A percentile compares a stretch with the other conserved stretches of the same genome.
Conservation (phyloP, 1,140 invertebrate species). For the Chlorops oryzae region DNA sequence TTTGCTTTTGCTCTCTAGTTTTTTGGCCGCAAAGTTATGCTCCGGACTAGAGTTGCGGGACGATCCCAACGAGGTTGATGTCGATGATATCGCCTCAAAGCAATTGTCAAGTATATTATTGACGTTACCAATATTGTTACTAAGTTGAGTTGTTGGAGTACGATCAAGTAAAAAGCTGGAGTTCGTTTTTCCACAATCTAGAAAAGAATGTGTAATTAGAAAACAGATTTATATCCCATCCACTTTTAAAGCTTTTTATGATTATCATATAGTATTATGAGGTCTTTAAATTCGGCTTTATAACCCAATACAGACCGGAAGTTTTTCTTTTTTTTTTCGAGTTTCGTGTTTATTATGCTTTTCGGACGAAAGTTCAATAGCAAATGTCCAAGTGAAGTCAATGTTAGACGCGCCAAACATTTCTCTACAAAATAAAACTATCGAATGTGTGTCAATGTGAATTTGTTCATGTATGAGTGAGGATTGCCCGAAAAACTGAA, state of each 20-base stretch:
- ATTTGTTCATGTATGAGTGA: too few species aligned
- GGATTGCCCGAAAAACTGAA: too few species aligned
- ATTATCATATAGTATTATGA: neutral
- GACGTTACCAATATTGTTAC: slow-evolving; percentile 8
- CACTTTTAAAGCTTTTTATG: neutral
- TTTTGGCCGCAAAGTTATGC: neutral
- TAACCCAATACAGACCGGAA: too few species aligned
- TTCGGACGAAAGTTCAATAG: too few species aligned
- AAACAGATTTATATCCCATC: neutral
- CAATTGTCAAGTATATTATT: slow-evolving; percentile 16
- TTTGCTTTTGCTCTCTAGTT: too few species aligned
- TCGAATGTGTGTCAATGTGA: too few species aligned
- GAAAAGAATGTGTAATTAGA: slow-evolving; percentile 4
- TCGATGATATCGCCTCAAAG: slow-evolving; percentile 17
- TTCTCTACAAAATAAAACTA: too few species aligned
- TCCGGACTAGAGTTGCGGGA: slow-evolving; percentile 18
- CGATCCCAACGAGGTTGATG: slow-evolving; percentile 15
- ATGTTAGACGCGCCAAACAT: too few species aligned
- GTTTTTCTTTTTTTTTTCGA: too few species aligned
- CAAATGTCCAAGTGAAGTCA: too few species aligned
- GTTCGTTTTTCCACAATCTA: neutral
- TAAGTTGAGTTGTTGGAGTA: neutral
- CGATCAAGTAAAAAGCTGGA: neutral
- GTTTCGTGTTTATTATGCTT: too few species aligned
- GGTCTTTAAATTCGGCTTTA: slow-evolving; percentile 1